These are phyloP conservation scores for Malurus splendens DNA, from an alignment of 2,797 vertebrate genomes.

Conservation along the genomic window DNA sequence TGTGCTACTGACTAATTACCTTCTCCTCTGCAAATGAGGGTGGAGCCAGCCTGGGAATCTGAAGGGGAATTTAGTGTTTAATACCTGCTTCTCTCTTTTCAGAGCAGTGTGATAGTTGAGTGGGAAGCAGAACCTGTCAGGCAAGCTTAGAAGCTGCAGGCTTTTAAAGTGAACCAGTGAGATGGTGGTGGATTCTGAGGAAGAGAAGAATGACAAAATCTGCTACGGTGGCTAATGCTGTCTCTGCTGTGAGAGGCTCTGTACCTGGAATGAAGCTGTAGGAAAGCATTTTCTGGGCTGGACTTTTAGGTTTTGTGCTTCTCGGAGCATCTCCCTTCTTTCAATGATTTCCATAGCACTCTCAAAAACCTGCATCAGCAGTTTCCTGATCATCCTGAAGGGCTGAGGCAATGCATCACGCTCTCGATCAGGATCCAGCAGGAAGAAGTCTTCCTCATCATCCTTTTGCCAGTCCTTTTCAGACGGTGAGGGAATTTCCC, in stretches of 20 bases:
- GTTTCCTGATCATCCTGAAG: conserved; percentile 70
- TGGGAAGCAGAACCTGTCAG: conserved; percentile 37
- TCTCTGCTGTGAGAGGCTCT: background rate
- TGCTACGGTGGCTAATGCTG: fast-evolving
- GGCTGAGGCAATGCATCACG: conserved; percentile 71
- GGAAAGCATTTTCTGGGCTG: conserved; percentile 50
- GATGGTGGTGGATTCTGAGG: background rate
- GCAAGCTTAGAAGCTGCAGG: background rate
- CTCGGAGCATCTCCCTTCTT: conserved; percentile 23
- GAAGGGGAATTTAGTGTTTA: conserved; percentile 2
- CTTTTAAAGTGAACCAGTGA: background rate
- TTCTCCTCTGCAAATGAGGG: background rate
- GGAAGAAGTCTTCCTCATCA: conserved; percentile 46
- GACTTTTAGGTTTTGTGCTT: conserved; percentile 1
- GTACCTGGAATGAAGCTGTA: conserved; percentile 66
- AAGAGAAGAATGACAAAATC: background rate
- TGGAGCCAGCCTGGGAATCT: conserved; percentile 5
- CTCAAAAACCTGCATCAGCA: conserved; percentile 66
- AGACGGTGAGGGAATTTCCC: conserved; percentile 60
- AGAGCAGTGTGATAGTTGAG: background rate
- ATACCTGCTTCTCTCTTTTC: background rate
- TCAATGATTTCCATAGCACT: conserved; percentile 68
- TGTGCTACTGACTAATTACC: background rate
- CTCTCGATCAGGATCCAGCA: conserved; percentile 53
- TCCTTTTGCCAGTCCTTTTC: conserved; percentile 68